phyloP scores from a whole-genome alignment of 2,113 vertebrate genomes.

The Paratilapia polleni region DNA sequence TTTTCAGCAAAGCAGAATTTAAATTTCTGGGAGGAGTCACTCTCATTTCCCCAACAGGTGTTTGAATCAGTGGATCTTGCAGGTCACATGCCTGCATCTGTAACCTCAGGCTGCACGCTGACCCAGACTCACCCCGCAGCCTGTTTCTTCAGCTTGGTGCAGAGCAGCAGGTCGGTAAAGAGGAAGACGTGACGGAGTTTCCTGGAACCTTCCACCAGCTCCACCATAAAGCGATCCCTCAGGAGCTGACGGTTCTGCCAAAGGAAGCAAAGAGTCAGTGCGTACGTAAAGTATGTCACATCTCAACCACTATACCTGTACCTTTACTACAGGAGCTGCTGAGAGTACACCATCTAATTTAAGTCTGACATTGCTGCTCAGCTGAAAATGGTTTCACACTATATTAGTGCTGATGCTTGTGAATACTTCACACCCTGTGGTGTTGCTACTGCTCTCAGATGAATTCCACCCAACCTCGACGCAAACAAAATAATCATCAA shows the following conservation, averaged over 20 bases:
- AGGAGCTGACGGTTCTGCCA: constrained; percentile 91
- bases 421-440: background rate
- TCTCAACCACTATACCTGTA: background rate
- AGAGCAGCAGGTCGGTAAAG: constrained; percentile 94
- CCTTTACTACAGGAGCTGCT: background rate
- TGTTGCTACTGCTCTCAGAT: background rate
- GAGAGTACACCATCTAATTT: background rate
- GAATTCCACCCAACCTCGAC: background rate
- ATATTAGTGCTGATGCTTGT: background rate
- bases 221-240: constrained; percentile 97
- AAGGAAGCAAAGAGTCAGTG: background rate
- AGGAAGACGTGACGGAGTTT: constrained; percentile 96
- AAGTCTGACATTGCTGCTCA: background rate
- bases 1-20: background rate
- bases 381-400: background rate
- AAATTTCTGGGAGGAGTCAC: background rate
- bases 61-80: background rate
- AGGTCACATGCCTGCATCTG: constrained; percentile 15
- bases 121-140: constrained; percentile 87
- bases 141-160: constrained; percentile 96
- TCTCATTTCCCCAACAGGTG: background rate
- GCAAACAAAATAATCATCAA: background rate
- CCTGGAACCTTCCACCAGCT: constrained; percentile 92
- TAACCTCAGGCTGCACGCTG: background rate
- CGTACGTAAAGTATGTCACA: background rate